Base-by-base conservation (phyloP, 2,888 invertebrate genomes). In the Lysandra coridon region DNA sequence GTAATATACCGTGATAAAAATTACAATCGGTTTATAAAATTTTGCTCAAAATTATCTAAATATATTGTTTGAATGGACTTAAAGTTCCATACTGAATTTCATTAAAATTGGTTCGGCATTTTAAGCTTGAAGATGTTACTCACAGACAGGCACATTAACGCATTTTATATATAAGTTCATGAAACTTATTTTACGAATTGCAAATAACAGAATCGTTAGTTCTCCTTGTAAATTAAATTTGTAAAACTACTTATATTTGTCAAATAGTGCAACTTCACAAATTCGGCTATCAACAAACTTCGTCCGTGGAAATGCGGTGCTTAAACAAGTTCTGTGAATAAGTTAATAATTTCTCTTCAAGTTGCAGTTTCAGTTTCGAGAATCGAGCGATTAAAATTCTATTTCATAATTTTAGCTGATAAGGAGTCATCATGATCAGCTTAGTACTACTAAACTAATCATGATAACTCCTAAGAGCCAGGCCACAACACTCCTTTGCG, bases 251-350 rank as follows among this genome's bases (percentile, higher is more conserved):
- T 30, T 64, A 64, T 30, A 64, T 64, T 64, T 64, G 64, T 30
- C 30, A 64, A 64, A 73, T 73, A 73, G 40, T 44, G 23, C 14
- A 30, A 78, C 79, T 80, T 79, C 80, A 78, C 76, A 80, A 81
- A 80, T 79, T 79, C 60, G 40, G 78, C 79, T 80, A 81, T 80
- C 80, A 76, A n/a, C 49, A 37, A 79, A 78, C 79, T 81, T 79
- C 74, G 75, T 78, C 73, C 57, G 75, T 79, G 79, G 80, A 80
- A 78, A 79, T 81, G 80, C 78, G 80, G 69, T 80, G 80, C 80
- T 82, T 81, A 76, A 79, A 73, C 49, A 79, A 83, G 80, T 82
- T 83, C 80, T 79, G 79, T 74, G 82, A 83, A 83, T 81, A 81
- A 82, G 81, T 83, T 81, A 81, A 80, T 81, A 78, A 80, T 79